These are phyloP conservation scores for Protobothrops flavoviridis DNA, from an alignment of 2,113 vertebrate species.

Conservation along the genomic window DNA sequence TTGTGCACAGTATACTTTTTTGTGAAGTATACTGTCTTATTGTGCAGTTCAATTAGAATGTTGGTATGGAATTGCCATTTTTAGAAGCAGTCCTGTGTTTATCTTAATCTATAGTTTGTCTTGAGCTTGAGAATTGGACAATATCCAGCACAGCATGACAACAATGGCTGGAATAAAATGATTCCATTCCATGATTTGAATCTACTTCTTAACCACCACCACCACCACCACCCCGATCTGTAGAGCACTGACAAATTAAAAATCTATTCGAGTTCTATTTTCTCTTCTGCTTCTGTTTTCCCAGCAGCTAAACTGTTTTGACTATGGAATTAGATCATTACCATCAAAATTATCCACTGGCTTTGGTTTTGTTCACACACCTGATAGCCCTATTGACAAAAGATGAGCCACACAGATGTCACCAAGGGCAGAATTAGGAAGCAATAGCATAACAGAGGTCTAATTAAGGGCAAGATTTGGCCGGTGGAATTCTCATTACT, in stretches of 20 bases:
- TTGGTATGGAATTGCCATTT: neutral
- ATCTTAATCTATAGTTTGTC: neutral
- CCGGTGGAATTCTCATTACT: conserved; percentile 42
- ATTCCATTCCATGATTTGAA: neutral
- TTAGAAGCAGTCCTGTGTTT: neutral
- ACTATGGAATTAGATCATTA: conserved; percentile 49
- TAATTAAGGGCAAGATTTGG: conserved; percentile 43
- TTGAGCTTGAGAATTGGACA: neutral
- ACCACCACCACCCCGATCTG: neutral
- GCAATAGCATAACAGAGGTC: conserved; percentile 32
- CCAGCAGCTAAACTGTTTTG: conserved; percentile 17
- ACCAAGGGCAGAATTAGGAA: conserved; percentile 31
- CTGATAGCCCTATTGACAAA: conserved; percentile 20
- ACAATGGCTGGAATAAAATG: neutral
- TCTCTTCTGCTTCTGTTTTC: neutral
- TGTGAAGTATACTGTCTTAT: neutral
- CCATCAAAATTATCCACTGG: conserved; percentile 48
- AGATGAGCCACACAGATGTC: conserved; percentile 25
- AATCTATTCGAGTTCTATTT: neutral
- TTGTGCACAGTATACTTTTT: neutral
- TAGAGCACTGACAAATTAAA: neutral
- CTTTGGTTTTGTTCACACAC: conserved; percentile 34
- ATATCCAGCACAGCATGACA: neutral
- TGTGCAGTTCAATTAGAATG: neutral
- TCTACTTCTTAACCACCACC: neutral